These are phyloP conservation scores for Proteles cristata DNA, from an alignment of 2,113 vertebrate genomes.

Conservation along the genomic window DNA sequence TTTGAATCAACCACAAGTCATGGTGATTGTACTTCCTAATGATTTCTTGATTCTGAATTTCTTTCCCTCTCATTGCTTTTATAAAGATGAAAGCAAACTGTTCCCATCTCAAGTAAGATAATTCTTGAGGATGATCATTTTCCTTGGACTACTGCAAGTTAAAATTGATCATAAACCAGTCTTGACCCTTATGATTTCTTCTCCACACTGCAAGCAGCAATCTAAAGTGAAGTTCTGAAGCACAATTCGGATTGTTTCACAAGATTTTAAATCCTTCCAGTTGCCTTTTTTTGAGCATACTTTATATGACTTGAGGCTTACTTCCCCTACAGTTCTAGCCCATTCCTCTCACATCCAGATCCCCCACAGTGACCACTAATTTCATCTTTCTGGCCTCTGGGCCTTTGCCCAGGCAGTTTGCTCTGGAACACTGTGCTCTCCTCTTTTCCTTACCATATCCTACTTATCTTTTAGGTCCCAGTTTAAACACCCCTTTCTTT, in stretches of 20 bases:
- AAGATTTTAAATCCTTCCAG: background rate
- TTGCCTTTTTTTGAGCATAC: background rate
- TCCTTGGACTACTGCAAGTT: background rate
- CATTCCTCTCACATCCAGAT: background rate
- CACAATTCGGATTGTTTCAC: background rate
- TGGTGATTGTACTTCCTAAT: background rate
- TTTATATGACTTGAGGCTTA: background rate
- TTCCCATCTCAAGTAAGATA: background rate
- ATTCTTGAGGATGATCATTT: background rate
- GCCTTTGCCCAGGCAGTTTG: background rate
- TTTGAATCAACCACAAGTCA: background rate
- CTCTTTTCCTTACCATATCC: background rate
- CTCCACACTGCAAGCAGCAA: background rate
- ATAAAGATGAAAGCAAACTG: background rate
- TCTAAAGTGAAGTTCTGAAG: background rate
- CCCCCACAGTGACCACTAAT: background rate
- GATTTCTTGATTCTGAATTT: constrained; percentile 3
- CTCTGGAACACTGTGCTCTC: background rate
- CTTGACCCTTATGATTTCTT: background rate
- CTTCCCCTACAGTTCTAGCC: background rate
- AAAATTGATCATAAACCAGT: background rate
- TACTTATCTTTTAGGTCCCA: background rate
- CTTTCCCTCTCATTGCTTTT: background rate
- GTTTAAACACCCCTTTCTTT: background rate
- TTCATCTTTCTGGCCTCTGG: background rate